Base-by-base conservation (phyloP, 2,888 invertebrate species). In the Pyrrhosoma nymphula region DNA sequence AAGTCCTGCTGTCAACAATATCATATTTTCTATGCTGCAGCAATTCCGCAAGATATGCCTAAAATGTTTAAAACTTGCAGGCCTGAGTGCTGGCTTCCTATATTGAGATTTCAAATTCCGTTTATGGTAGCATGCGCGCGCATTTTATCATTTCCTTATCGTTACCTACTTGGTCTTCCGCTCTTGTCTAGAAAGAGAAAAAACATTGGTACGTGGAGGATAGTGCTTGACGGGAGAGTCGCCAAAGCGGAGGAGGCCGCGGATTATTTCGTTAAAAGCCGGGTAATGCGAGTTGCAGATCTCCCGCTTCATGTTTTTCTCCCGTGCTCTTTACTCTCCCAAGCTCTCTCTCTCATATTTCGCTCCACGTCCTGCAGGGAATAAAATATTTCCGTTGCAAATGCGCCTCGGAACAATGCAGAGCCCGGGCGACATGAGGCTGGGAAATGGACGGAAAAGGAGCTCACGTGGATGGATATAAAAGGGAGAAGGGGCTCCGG, bases 181-280 rank as follows among this genome's bases (percentile, higher is more conserved):
- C 16, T 82, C 69, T 69, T 69, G 69, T 26, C 69, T 2, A 23
- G 69, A 12, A n/a, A 60, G 10, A n/a, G 69, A 26, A 26, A 82
- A 82, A 82, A 35, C 82, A 35, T 82, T n/a, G 30, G 30, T 35
- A 60, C 82, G 82, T 18, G 35, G 82, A 35, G 18, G 82, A 35
- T 82, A 82, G 82, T 35, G 30, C 82, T 82, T 35, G 82, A 82
- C 82, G 82, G 82, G 35, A 69, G n/a, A 26, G 69, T n/a, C 26
- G n/a, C 30, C 35, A 82, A 30, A 35, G 82, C 82, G 30, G 35
- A 35, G 82, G 26, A 35, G 18, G 30, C 82, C 82, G 14, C 82
- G 82, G 82, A 82, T 82, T 82, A 82, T 82, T 82, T 82, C 82
- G 82, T 82, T 82, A 82, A 82, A 82, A 82, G 82, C 82, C 35